These are phyloP conservation scores for Delphinus delphis DNA, from an alignment of 2,113 vertebrate species.

Conservation along the genomic window DNA sequence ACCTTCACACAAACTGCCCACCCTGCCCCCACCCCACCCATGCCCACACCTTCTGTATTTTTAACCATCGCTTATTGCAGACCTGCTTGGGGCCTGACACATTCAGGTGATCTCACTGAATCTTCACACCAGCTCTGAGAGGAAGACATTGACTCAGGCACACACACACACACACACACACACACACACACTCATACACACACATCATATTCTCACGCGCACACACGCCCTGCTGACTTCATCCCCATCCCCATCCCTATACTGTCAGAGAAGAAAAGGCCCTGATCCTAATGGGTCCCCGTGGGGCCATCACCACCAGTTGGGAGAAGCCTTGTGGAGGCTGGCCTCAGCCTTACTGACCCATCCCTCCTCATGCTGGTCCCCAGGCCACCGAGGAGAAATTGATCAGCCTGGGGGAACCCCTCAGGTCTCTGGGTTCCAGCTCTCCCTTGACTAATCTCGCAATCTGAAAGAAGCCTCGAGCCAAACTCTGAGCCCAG, in stretches of 20 bases:
- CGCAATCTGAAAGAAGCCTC: background rate
- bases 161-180: fast-evolving
- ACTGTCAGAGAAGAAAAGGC: background rate
- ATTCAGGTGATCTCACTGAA: constrained; percentile 69
- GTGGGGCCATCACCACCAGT: background rate
- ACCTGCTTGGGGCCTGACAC: constrained; percentile 48
- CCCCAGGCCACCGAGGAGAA: background rate
- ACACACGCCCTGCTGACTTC: background rate
- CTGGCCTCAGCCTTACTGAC: background rate
- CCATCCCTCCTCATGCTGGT: background rate
- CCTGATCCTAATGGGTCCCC: background rate
- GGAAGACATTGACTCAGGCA: constrained; percentile 51
- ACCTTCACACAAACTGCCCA: background rate
- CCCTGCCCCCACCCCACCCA: background rate
- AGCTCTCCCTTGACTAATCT: background rate
- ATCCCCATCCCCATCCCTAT: background rate
- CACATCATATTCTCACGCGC: background rate
- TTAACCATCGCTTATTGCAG: constrained; percentile 52
- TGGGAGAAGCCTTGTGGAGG: background rate
- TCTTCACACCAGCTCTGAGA: constrained; percentile 59
- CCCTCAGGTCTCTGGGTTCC: background rate
- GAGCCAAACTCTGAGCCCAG: background rate
- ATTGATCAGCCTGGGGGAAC: background rate
- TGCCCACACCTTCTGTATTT: constrained; percentile 56
- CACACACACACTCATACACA: background rate